Conservation (phyloP, 2,888 invertebrate species). For the Pristionchus maxplancki region DNA sequence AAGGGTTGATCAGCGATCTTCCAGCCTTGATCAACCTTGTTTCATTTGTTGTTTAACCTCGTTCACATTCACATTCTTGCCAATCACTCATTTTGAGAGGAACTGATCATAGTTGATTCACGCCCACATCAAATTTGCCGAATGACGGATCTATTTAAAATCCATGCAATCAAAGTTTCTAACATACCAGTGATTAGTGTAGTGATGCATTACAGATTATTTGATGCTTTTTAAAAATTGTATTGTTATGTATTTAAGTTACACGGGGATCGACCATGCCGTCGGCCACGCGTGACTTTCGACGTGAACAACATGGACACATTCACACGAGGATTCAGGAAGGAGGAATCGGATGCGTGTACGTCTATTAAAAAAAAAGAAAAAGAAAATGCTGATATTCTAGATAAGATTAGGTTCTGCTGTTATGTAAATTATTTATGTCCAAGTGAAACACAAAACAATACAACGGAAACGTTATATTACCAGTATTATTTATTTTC, state of each 20-base stretch:
- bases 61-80: too few species aligned
- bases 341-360: not conserved
- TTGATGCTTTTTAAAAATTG: too few species aligned
- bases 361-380: not conserved
- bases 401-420: too few species aligned
- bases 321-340: not conserved
- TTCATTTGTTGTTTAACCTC: too few species aligned
- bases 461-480: too few species aligned
- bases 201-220: too few species aligned
- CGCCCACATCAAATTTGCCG: too few species aligned
- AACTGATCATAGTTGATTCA: not conserved
- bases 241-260: not conserved
- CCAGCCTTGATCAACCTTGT: not conserved
- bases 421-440: too few species aligned
- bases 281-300: not conserved
- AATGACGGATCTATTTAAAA: not conserved
- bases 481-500: too few species aligned
- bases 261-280: not conserved
- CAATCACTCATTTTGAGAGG: not conserved
- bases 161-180: not conserved
- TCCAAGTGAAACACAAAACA: too few species aligned
- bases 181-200: too few species aligned
- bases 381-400: too few species aligned
- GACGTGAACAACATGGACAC: conserved; percentile 32
- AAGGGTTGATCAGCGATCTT: not conserved